A percentile compares a stretch with the other conserved stretches of the same genome.
Conservation (phyloP, 1,140 invertebrate genomes). For the Bombus breviceps region DNA sequence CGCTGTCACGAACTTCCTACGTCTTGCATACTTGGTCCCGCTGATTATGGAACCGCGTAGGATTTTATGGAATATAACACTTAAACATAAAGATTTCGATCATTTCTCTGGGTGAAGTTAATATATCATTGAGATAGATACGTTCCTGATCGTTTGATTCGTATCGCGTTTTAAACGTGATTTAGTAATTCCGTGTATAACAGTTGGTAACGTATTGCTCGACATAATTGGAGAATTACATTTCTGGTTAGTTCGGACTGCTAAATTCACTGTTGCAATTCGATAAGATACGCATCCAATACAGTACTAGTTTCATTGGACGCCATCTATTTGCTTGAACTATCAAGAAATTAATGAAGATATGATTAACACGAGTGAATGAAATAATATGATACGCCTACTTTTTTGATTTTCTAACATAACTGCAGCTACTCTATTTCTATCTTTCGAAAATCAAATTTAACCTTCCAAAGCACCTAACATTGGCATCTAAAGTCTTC, state of each 20-base stretch:
- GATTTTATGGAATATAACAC: background rate
- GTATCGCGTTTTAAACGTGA: background rate
- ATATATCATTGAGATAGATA: background rate
- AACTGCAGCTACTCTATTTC: no score
- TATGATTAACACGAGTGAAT: no score
- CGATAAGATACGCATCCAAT: no score
- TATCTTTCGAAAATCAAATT: no score
- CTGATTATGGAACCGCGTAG: constrained; percentile 7
- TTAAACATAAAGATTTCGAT: background rate
- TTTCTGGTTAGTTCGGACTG: background rate
- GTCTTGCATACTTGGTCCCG: background rate
- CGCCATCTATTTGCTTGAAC: no score
- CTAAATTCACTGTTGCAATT: background rate
- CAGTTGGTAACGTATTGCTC: background rate
- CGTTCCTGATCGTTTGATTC: background rate
- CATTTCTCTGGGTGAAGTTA: background rate
- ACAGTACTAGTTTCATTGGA: no score
- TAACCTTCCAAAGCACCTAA: no score
- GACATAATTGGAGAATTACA: background rate
- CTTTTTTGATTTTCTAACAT: no score
- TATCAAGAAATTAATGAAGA: no score
- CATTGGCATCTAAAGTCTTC: no score
- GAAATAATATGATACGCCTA: no score
- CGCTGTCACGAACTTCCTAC: constrained; percentile 14
- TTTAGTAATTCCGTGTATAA: background rate